Evolutionary conservation across 2,888 invertebrate species (phyloP).

Genomic region (Leptinotarsa juncta): DNA sequence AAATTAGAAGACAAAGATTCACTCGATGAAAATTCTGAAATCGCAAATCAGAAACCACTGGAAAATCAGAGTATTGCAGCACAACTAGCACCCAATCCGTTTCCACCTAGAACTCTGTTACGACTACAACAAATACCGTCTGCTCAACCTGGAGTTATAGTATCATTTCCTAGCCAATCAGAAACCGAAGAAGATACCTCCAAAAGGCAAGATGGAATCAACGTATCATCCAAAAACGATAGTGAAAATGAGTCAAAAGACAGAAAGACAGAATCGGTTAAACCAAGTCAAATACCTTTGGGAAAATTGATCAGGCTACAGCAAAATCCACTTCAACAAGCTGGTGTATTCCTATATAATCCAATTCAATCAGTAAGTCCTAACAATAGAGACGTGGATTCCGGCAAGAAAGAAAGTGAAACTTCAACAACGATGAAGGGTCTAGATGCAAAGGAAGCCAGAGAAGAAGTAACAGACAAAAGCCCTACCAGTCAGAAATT

Average conservation of each 20-base stretch:
- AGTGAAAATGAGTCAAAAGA: background rate
- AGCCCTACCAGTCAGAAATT: constrained; percentile 29
- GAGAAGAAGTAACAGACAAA: constrained; percentile 27
- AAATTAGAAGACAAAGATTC: too few relatives aligned
- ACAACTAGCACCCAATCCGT: background rate
- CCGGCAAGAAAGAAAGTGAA: background rate
- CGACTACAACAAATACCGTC: constrained; percentile 1
- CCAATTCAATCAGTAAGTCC: background rate
- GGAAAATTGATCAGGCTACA: background rate
- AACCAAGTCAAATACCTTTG: background rate
- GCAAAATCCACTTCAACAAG: background rate
- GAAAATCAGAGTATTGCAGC: background rate
- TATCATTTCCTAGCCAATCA: background rate
- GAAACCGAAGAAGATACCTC: background rate
- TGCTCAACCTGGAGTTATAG: background rate
- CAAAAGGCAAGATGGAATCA: background rate
- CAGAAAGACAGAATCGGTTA: too few relatives aligned
- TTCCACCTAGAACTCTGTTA: background rate
- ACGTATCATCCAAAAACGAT: background rate
- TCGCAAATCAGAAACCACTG: background rate
- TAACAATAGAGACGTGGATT: background rate
- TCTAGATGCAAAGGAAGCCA: constrained; percentile 40
- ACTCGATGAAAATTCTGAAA: background rate
- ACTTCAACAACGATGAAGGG: background rate
- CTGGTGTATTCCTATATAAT: constrained; percentile 3